Conservation (phyloP, 2,888 invertebrate genomes). For the Empis stercorea region DNA sequence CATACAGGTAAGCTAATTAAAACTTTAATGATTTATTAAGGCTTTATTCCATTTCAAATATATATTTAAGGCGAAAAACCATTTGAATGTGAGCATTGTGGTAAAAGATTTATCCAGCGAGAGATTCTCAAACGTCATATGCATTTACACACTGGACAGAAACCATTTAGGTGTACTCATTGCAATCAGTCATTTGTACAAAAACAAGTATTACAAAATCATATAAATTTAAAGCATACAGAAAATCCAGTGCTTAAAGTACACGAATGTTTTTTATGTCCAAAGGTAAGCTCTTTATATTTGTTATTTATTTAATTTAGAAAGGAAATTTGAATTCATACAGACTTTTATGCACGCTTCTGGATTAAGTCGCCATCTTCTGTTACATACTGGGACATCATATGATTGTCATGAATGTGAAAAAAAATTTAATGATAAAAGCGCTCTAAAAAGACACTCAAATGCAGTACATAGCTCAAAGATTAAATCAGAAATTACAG, state of each 20-base stretch:
- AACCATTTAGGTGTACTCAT: conserved; percentile 50
- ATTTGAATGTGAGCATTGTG: conserved; percentile 43
- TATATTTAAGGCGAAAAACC: conserved; percentile 29
- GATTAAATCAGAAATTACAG: too few relatives aligned
- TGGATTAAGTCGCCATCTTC: conserved; percentile 54
- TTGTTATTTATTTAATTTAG: not conserved
- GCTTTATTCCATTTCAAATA: not conserved
- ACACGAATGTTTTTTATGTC: conserved; percentile 53
- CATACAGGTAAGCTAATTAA: conserved; percentile 46
- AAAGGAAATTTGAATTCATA: not conserved
- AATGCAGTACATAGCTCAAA: conserved; percentile 23
- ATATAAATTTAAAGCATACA: conserved; percentile 45
- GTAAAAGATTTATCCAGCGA: conserved; percentile 52
- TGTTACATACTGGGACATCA: conserved; percentile 49
- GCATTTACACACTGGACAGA: conserved; percentile 44
- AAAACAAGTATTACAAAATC: conserved; percentile 51
- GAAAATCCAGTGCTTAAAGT: conserved; percentile 43
- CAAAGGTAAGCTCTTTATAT: conserved; percentile 39
- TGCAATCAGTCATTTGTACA: conserved; percentile 62
- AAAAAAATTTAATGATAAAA: conserved; percentile 56
- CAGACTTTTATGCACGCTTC: conserved; percentile 39
- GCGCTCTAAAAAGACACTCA: conserved; percentile 53
- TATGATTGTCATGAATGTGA: conserved; percentile 52
- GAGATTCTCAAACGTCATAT: conserved; percentile 52
- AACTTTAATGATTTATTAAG: not conserved